Conservation (phyloP, 2,113 vertebrate species). For the Misgurnus mizolepis region DNA sequence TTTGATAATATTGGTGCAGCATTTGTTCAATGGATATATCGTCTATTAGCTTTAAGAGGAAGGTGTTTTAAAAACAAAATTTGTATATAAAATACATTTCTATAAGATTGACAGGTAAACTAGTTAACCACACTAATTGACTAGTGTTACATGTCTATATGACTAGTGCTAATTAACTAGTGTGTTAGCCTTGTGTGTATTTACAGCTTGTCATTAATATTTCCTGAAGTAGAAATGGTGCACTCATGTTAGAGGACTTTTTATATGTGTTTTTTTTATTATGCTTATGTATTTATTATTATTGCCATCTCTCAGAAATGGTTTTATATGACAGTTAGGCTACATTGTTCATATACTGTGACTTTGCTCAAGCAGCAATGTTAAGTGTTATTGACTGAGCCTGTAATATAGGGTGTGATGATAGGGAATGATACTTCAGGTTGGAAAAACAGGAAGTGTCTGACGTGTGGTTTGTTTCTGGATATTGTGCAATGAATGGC, state of each 20-base stretch:
- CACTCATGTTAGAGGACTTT: neutral
- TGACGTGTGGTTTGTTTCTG: neutral
- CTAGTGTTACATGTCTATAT: no score
- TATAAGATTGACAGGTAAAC: no score
- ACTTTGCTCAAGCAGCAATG: neutral
- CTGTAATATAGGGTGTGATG: neutral
- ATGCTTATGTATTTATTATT: neutral
- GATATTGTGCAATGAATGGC: neutral
- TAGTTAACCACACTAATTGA: no score
- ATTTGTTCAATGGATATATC: no score
- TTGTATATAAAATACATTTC: no score
- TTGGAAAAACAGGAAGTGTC: neutral
- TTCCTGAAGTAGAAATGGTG: no score
- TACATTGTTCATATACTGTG: neutral
- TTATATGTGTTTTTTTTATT: neutral
- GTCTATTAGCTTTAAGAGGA: no score
- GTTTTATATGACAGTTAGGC: neutral
- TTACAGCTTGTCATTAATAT: neutral
- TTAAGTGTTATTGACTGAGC: conserved; percentile 1
- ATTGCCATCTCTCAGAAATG: neutral
- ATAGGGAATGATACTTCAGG: neutral
- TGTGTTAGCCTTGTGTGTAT: neutral
- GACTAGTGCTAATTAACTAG: neutral
- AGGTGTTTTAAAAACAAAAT: no score
- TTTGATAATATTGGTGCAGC: no score